Percentiles rank a stretch among this genome's conserved stretches.
phyloP scores from a whole-genome alignment of 1,140 invertebrate genomes.

The Drosophila nebulosa region DNA sequence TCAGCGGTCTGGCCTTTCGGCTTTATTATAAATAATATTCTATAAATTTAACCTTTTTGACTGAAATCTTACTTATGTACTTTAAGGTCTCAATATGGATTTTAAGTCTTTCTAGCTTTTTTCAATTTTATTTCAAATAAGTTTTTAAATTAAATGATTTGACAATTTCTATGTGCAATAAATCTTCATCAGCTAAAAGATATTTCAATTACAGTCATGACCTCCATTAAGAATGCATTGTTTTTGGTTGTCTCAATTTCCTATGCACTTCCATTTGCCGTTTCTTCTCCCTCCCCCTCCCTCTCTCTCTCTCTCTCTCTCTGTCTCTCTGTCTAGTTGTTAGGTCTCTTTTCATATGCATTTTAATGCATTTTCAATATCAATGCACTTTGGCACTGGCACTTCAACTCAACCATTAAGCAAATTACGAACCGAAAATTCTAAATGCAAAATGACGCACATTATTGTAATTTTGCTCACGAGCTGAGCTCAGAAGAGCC shows the following conservation, averaged over 20 bases:
- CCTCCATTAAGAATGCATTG: conserved; percentile 45
- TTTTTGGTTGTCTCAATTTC: conserved; percentile 29
- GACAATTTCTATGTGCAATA: not conserved
- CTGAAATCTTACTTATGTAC: too few species aligned
- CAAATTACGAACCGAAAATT: conserved; percentile 58
- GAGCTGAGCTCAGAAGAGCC: conserved; percentile 17
- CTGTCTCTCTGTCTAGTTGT: too few species aligned
- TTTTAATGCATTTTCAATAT: conserved; percentile 49
- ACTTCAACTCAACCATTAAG: conserved; percentile 60
- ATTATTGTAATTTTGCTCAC: conserved; percentile 37
- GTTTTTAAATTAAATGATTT: not conserved
- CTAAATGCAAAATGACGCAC: conserved; percentile 41
- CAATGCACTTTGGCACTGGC: conserved; percentile 40
- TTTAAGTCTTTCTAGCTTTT: too few species aligned
- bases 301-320: too few species aligned
- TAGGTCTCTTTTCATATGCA: conserved; percentile 35
- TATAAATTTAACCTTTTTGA: too few species aligned
- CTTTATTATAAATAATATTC: too few species aligned
- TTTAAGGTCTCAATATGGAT: too few species aligned
- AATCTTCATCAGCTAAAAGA: conserved; percentile 17
- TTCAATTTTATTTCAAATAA: not conserved
- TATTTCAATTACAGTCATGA: conserved; percentile 27
- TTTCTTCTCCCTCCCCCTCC: not conserved
- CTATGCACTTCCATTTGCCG: not conserved
- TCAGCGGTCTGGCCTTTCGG: too few species aligned